Percentiles rank a stretch among this genome's conserved stretches.
Conservation (phyloP, 2,113 vertebrate species). For the Centropus bengalensis region DNA sequence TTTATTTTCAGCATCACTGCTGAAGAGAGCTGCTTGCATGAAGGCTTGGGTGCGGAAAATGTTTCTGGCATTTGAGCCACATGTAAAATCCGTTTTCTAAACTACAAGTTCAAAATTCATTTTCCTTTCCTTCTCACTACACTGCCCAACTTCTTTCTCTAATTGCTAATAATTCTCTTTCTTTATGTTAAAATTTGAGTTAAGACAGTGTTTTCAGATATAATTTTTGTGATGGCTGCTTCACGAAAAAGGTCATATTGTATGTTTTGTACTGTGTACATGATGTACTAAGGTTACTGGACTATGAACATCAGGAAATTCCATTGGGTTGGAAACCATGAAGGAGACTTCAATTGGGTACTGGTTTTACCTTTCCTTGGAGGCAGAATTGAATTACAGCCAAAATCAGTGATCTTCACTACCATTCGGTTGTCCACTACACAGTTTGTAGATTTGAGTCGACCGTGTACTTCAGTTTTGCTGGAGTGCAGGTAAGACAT, state of each 20-base stretch:
- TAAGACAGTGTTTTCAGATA: background rate
- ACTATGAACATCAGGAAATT: background rate
- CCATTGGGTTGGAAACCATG: background rate
- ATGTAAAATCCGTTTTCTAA: background rate
- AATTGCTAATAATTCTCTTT: background rate
- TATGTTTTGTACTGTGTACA: background rate
- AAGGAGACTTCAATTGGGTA: background rate
- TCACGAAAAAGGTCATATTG: background rate
- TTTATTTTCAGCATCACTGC: background rate
- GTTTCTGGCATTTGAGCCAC: background rate
- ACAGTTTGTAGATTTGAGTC: slow-evolving; percentile 96
- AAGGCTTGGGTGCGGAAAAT: background rate
- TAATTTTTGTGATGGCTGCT: background rate
- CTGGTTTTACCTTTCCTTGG: slow-evolving; percentile 81
- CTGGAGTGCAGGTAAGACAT: slow-evolving; percentile 98
- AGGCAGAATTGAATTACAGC: slow-evolving; percentile 89
- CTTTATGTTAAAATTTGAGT: background rate
- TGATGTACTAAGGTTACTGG: background rate
- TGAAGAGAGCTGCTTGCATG: background rate
- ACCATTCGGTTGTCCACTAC: slow-evolving; percentile 97
- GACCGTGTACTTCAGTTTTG: slow-evolving; percentile 89
- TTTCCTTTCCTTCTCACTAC: background rate
- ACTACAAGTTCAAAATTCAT: background rate
- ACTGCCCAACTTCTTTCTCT: background rate
- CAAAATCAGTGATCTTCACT: slow-evolving; percentile 98